phyloP scores from a whole-genome alignment of 2,888 invertebrate species.

The Pelosia muscerda region DNA sequence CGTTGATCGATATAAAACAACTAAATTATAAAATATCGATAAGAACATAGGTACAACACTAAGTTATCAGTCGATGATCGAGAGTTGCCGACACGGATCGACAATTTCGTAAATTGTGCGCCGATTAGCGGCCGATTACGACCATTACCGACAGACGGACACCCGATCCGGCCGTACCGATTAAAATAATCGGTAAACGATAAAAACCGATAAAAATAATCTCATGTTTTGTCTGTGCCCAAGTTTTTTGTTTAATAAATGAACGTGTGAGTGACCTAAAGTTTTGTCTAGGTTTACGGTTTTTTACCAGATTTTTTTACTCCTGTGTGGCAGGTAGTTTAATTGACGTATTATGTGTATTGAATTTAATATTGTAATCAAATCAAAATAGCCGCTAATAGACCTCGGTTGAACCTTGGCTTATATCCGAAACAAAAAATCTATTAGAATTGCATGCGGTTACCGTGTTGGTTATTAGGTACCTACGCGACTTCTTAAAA shows the following conservation, averaged over 20 bases:
- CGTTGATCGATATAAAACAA: slow-evolving; percentile 10
- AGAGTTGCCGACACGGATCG: slow-evolving; percentile 84
- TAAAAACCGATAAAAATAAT: slow-evolving; percentile 82
- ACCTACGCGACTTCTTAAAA: neutral
- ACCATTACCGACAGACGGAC: slow-evolving; percentile 84
- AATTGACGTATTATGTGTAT: slow-evolving; percentile 19
- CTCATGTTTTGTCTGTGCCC: slow-evolving; percentile 66
- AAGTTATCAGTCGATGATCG: slow-evolving; percentile 70
- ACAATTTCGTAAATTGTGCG: slow-evolving; percentile 86
- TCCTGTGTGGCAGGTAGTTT: slow-evolving; percentile 16
- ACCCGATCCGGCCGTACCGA: slow-evolving; percentile 79
- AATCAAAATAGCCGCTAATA: slow-evolving; percentile 22
- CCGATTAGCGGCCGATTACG: slow-evolving; percentile 87
- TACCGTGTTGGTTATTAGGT: neutral
- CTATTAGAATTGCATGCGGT: neutral
- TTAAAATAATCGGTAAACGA: slow-evolving; percentile 86
- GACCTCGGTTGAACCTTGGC: slow-evolving; percentile 16
- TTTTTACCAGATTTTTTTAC: slow-evolving; percentile 21
- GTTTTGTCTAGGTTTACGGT: slow-evolving; percentile 50
- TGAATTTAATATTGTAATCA: slow-evolving; percentile 25
- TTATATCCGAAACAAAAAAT: slow-evolving; percentile 9
- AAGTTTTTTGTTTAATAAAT: slow-evolving; percentile 64
- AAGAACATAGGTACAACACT: slow-evolving; percentile 68
- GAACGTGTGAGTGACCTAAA: slow-evolving; percentile 55
- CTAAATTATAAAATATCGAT: slow-evolving; percentile 54